phyloP scores from a whole-genome alignment of 2,888 invertebrate genomes.

The Caenorhabditis sp. region DNA sequence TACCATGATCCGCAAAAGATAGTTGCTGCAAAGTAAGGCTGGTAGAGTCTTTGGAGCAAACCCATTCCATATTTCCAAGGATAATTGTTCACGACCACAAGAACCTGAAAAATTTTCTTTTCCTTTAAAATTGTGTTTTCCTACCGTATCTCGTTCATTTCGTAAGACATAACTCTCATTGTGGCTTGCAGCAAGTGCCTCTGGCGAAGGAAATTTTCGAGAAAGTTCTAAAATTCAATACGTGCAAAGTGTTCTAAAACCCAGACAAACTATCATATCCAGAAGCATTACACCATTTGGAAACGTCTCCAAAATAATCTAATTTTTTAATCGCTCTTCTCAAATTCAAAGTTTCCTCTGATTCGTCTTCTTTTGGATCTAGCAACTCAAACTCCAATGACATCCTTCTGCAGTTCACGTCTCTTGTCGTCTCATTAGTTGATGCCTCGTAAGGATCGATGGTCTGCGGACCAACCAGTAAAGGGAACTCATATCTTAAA shows the following conservation, averaged over 20 bases:
- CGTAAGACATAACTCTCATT: slow-evolving; percentile 9
- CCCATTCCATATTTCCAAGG: slow-evolving; percentile 41
- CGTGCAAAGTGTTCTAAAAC: too few relatives aligned
- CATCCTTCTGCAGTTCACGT: slow-evolving; percentile 43
- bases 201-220: slow-evolving; percentile 13
- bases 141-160: slow-evolving; percentile 15
- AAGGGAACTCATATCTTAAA: slow-evolving; percentile 25
- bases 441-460: slow-evolving; percentile 11
- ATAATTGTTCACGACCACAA: slow-evolving; percentile 51
- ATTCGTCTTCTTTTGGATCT: slow-evolving; percentile 19
- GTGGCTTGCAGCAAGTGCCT: slow-evolving; percentile 18
- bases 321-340: slow-evolving; percentile 14
- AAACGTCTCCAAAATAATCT: slow-evolving; percentile 30
- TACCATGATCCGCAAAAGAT: slow-evolving; percentile 59
- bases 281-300: slow-evolving; percentile 43
- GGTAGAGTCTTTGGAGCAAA: slow-evolving; percentile 48
- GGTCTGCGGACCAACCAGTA: background rate
- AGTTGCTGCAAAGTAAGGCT: slow-evolving; percentile 54
- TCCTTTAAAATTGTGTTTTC: background rate
- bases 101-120: slow-evolving; percentile 22
- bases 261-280: slow-evolving; percentile 15
- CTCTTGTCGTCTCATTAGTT: slow-evolving; percentile 7
- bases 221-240: slow-evolving; percentile 21
- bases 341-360: background rate
- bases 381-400: slow-evolving; percentile 28